Evolutionary conservation across 1,140 invertebrate species (phyloP), one percentile per base, ranked within the genome.

Genomic region (Heliconius eleuchia): DNA sequence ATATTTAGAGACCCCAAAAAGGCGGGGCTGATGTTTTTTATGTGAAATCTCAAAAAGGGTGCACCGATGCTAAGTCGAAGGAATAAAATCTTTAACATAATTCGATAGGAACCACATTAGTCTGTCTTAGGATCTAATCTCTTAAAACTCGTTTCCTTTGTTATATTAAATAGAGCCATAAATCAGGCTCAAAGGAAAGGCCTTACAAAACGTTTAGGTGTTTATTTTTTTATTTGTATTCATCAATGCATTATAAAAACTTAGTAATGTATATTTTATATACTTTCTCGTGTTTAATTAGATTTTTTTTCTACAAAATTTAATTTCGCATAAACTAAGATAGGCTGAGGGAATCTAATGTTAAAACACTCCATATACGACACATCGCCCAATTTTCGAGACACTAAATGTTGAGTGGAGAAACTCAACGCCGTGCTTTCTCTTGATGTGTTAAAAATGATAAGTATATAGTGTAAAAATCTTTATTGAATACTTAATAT

Each of bases 131-230:
- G 50, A 74, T 79, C 77, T 79, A 79, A 79, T 79, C 55, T 77
- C 72, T 72, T 79, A 27, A 71, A 74, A 79, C 73, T 23, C 70
- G 71, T 78, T 73, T 78, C 73, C 71, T 78, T 78, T 78, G 77
- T 78, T 73, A 73, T 78, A 73, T 66, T 73, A 78, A 71, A 60
- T 73, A 66, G 27, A 73, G 57, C 77, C 66, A 79, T 79, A 79
- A 74, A 74, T 74, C 73, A 50, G 46, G 37, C 42, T 71, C 42
- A 34, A 71, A 50, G 76, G 39, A n/a, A 66, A 27, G 60, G 60
- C 23, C 60, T 11, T 66, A 30, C 8, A 66, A 30, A 66, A 27
- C 23, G 60, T 30, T 46, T 66, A 23, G 27, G 5, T 71, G 11
- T 50, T 76, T 71, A 13, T 76, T 30, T 66, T 66, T 37, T 37